These are phyloP conservation scores for Blomia tropicalis DNA, from an alignment of 2,888 invertebrate genomes.

Conservation along the genomic window DNA sequence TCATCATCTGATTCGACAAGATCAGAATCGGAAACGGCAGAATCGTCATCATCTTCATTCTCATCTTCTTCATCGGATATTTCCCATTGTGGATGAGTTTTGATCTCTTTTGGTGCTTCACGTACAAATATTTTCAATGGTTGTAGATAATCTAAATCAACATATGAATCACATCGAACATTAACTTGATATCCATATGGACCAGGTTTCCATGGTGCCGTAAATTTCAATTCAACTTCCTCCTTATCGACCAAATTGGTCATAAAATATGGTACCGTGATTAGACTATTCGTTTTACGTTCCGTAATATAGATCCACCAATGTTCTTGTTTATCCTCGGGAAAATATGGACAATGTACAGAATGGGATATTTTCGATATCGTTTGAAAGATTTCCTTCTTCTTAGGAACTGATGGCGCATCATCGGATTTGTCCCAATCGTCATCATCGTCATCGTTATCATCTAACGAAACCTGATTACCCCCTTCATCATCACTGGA, in stretches of 20 bases:
- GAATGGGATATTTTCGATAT: conserved; percentile 81
- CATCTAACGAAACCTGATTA: neutral
- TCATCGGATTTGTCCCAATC: conserved; percentile 34
- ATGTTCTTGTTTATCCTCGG: conserved; percentile 88
- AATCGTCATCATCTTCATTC: conserved; percentile 57
- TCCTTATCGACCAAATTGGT: conserved; percentile 76
- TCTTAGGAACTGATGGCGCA: neutral
- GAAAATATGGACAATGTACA: conserved; percentile 93
- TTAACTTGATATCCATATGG: conserved; percentile 80
- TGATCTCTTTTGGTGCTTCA: conserved; percentile 67
- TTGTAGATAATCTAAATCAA: conserved; percentile 35
- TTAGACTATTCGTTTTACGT: conserved; percentile 60
- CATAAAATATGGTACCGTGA: conserved; percentile 82
- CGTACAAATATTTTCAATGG: conserved; percentile 19
- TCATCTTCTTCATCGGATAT: conserved; percentile 73
- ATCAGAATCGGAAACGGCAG: conserved; percentile 49
- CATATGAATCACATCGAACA: conserved; percentile 85
- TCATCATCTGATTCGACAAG: conserved; percentile 48
- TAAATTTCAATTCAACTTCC: conserved; percentile 78
- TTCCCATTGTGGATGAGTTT: conserved; percentile 95
- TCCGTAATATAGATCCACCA: conserved; percentile 99
- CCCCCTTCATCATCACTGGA: neutral
- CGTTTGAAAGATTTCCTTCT: conserved; percentile 68
- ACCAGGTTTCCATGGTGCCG: conserved; percentile 85
- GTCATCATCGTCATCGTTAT: neutral